Conservation (phyloP, 2,797 vertebrate genomes). For the Gymnoscopelus braueri region DNA sequence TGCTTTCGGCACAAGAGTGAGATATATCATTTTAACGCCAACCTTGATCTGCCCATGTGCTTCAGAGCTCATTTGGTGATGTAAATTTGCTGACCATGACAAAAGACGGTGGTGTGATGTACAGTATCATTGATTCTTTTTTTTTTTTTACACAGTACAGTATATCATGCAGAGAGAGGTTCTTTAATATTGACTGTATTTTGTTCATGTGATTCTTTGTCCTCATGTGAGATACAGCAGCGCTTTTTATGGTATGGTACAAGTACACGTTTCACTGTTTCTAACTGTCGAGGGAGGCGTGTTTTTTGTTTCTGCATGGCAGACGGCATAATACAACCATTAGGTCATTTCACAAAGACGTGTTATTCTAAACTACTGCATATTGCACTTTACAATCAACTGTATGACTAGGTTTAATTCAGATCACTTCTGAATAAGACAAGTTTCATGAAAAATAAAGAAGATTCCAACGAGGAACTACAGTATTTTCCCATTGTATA, state of each 20-base stretch:
- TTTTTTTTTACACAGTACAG: background rate
- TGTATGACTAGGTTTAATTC: constrained; percentile 25
- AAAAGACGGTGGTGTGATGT: constrained; percentile 29
- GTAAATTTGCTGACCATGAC: constrained; percentile 15
- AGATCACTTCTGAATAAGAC: constrained; percentile 31
- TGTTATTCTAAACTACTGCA: background rate
- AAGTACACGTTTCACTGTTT: constrained; percentile 2
- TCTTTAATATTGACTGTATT: no score
- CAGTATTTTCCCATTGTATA: constrained; percentile 41
- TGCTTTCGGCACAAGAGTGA: constrained; percentile 19
- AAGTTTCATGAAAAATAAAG: constrained; percentile 33
- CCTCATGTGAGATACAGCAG: constrained; percentile 1
- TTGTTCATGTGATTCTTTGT: constrained; percentile 1
- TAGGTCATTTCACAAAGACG: no score
- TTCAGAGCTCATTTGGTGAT: constrained; percentile 13
- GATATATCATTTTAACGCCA: constrained; percentile 34
- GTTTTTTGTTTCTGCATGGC: constrained; percentile 19
- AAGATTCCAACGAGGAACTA: constrained; percentile 19
- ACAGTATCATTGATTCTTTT: constrained; percentile 16
- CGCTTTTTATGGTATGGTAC: no score
- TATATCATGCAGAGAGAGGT: background rate
- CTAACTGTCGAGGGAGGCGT: background rate
- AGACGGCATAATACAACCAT: no score
- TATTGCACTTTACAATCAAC: background rate
- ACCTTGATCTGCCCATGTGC: constrained; percentile 24